Percentiles rank a stretch among this genome's conserved stretches.
phyloP scores from a whole-genome alignment of 2,888 invertebrate genomes.

The Boloria euphrosyne region DNA sequence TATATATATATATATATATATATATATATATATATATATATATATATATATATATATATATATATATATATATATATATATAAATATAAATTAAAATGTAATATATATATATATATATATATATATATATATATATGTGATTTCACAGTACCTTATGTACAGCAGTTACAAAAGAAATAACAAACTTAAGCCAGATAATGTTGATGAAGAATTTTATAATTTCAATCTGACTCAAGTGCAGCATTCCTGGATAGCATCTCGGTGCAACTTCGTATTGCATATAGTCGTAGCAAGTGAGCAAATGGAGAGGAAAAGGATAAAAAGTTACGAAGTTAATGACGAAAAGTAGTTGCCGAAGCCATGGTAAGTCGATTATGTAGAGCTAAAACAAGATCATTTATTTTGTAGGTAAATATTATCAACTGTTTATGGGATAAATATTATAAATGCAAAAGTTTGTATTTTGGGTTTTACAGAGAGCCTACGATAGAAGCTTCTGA shows the following conservation, averaged over 20 bases:
- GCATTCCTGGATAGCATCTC: conserved; percentile 64
- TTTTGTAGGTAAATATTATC: neutral
- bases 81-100: no score
- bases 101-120: no score
- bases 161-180: conserved; percentile 55
- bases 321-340: conserved; percentile 67
- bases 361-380: conserved; percentile 48
- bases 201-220: conserved; percentile 62
- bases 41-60: no score
- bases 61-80: no score
- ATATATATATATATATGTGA: no score
- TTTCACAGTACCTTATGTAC: conserved; percentile 56
- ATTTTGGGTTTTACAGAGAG: no score
- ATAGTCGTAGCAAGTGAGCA: conserved; percentile 51
- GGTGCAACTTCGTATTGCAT: conserved; percentile 52
- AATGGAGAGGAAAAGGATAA: conserved; percentile 61
- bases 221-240: conserved; percentile 61
- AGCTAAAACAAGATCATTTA: conserved; percentile 49
- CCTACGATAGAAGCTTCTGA: no score
- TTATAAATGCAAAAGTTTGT: no score
- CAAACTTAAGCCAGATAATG: conserved; percentile 63
- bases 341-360: conserved; percentile 58
- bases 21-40: no score
- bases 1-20: no score
- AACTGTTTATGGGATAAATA: no score